Evolutionary conservation across 2,888 invertebrate species (phyloP), one percentile per base, ranked within the genome.

Genomic region (Luperina testacea): DNA sequence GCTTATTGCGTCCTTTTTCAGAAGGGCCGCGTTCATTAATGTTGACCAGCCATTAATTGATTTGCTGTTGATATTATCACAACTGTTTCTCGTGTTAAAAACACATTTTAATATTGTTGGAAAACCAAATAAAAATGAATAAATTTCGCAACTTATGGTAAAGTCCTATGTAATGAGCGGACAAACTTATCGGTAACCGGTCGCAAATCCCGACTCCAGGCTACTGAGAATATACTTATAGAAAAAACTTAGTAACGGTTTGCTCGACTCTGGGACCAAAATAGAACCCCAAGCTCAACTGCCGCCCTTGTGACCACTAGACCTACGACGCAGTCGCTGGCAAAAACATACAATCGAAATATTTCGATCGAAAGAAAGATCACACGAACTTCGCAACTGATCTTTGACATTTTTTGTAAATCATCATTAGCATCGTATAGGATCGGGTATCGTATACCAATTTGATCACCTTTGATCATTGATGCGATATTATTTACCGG

Each of bases 391-490:
- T 15, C 8, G 7, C 24, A 5, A 51, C 5, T 15, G 27, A 27
- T 27, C 24, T 51, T 59, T 59, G 15, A 20, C 42, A 17, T 57
- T 57, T 57, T 70, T 38, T 24, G 4, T n/a, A 48, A 48, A 71
- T 67, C 27, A 45, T 71, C 48, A 77, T 65, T 81, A 71, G 45
- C 71, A 81, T 81, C 53, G 53, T 17, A 48, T 32, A 67, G 59
- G 42, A 9, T 57, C n/a, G 15, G 32, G 53, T 69, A 61, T 53
- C 65, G 38, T 27, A 45, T 32, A 20, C 6, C 20, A 20, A 32
- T 67, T 32, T 17, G 1, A 67, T 72, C 42, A 65, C 45, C 70
- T 82, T 82, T 82, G 82, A 82, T 83, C 78, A 15, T 7, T 67
- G 83, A 78, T 42, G 73, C 78, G 71, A 63, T 57, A 17, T 57